Conservation (phyloP, 2,797 vertebrate genomes). For the Megaceryle alcyon region DNA sequence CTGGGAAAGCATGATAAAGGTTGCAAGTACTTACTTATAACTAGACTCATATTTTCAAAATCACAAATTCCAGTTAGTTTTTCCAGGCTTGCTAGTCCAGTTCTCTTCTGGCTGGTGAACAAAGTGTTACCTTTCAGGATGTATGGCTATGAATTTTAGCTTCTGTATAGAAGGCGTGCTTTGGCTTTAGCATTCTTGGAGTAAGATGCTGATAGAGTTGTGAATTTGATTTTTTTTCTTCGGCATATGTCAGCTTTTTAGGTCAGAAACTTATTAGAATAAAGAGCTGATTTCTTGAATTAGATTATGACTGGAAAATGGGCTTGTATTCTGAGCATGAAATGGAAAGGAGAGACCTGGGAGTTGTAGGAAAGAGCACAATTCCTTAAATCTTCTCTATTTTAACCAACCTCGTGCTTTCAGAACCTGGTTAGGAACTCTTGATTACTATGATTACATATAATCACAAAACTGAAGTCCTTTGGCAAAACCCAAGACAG, state of each 20-base stretch:
- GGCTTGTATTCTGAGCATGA: neutral
- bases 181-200: neutral
- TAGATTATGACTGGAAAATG: neutral
- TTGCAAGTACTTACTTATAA: neutral
- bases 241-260: neutral
- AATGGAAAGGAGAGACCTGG: neutral
- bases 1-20: neutral
- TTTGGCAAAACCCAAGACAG: slow-evolving; percentile 12
- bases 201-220: neutral
- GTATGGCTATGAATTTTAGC: neutral
- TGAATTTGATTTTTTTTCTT: neutral
- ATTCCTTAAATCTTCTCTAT: neutral
- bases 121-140: neutral
- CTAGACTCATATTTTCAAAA: neutral
- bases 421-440: slow-evolving; percentile 1
- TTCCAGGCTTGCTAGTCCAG: neutral
- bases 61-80: neutral
- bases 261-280: neutral
- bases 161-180: neutral
- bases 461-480: neutral
- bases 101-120: neutral
- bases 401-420: neutral
- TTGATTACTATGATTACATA: neutral
- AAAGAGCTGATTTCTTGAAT: neutral
- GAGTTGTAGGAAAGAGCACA: neutral